Conservation (phyloP, 2,888 invertebrate genomes). For the Leucophora obtusa region DNA sequence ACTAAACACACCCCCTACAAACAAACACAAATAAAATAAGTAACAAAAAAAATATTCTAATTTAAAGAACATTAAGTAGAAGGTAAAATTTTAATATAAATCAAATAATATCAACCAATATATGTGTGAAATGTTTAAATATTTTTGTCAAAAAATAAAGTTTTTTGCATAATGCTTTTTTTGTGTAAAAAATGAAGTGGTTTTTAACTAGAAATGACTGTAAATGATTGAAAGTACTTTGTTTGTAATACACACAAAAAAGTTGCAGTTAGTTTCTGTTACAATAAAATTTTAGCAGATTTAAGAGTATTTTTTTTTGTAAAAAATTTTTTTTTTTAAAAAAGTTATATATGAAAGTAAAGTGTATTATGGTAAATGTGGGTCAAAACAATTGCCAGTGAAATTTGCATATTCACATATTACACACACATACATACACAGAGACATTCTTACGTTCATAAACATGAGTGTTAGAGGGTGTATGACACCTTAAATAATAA, state of each 20-base stretch:
- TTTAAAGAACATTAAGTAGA: constrained; percentile 20
- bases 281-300: constrained; percentile 11
- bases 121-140: no score
- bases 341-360: constrained; percentile 7
- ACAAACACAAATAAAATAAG: no score
- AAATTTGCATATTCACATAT: constrained; percentile 16
- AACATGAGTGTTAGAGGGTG: constrained; percentile 14
- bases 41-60: no score
- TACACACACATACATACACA: not conserved
- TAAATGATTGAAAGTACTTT: constrained; percentile 43
- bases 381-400: constrained; percentile 45
- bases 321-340: not conserved
- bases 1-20: no score
- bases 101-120: constrained; percentile 3
- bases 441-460: not conserved
- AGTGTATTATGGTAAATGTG: constrained; percentile 24
- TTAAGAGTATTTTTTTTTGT: not conserved
- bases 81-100: constrained; percentile 23
- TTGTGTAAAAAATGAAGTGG: constrained; percentile 13
- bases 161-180: not conserved
- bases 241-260: constrained; percentile 16
- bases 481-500: constrained; percentile 27
- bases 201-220: constrained; percentile 19
- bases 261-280: constrained; percentile 7
- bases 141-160: not conserved